Evolutionary conservation across 2,797 vertebrate genomes (phyloP), one percentile per base, ranked within the genome.

Genomic region (Chelon labrosus): DNA sequence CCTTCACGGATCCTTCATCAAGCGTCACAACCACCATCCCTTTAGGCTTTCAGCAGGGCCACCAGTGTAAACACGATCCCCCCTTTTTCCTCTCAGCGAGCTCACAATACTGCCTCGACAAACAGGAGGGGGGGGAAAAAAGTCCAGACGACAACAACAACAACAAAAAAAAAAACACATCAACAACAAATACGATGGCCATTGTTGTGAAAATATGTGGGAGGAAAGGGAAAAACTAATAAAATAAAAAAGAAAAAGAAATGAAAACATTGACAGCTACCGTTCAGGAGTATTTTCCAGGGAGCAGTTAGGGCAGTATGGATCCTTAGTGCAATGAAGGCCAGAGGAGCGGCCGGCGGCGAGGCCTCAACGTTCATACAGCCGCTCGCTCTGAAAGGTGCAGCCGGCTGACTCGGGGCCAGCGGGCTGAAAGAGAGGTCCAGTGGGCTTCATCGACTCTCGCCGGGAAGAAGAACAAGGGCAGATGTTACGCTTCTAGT

Each of bases 271-370:
- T 37, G 54, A 88, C 71, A 68, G 87, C 88, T 84, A 90, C 89
- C 69, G 10, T 66, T 77, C 76, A 76, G 85, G 80, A 85, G 55
- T 38, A 70, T n/a, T 77, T 74, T 92, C 87, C 84, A 58, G 73
- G 73, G 83, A 63, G 85, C 78, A 71, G 73, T 74, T 54, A 85
- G 90, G 89, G 90, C 89, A 92, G 91, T 91, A 89, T 88, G 87
- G 89, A 93, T 94, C 88, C 84, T 89, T 94, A 94, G 94, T 94
- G 93, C 93, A 95, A 95, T 91, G 91, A 85, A 89, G 79, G 88
- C 84, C 88, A 81, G 88, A 87, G 79, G 82, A 82, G 84, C 56
- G 37, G 75, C 73, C 19, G 70, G 77, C 77, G 13, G 74, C 70
- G 56, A 61, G 11, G 70, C 83, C 75, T 67, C 58, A 73, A 22